A percentile compares a stretch with the other conserved stretches of the same genome.
phyloP scores from a whole-genome alignment of 2,888 invertebrate genomes.

The Syritta pipiens region DNA sequence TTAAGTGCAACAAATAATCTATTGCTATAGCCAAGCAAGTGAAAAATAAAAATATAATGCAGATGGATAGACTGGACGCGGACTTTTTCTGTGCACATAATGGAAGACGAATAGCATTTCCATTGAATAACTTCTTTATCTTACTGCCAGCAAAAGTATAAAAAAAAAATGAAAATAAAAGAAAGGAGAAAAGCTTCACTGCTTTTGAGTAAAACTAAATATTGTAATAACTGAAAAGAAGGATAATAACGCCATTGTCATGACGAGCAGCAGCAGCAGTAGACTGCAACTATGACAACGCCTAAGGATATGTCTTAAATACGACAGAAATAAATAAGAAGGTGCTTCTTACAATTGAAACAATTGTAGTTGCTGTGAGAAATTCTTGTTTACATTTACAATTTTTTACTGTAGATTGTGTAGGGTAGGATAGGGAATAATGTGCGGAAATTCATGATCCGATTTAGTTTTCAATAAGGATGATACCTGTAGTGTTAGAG shows the following conservation, averaged over 20 bases:
- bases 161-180: slow-evolving; percentile 3
- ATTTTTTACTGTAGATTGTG: neutral
- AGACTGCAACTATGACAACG: slow-evolving; percentile 37
- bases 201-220: slow-evolving; percentile 16
- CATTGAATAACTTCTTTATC: neutral
- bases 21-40: no score
- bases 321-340: slow-evolving; percentile 44
- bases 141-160: neutral
- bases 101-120: neutral
- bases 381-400: slow-evolving; percentile 8
- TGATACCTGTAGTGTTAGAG: slow-evolving; percentile 8
- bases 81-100: no score
- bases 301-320: slow-evolving; percentile 52
- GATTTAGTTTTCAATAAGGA: slow-evolving; percentile 18
- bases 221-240: slow-evolving; percentile 23
- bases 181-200: neutral
- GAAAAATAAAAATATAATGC: slow-evolving; percentile 4
- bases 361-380: slow-evolving; percentile 51
- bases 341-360: slow-evolving; percentile 59
- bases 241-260: slow-evolving; percentile 48
- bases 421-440: neutral
- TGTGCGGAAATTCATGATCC: slow-evolving; percentile 22
- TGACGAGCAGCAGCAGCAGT: slow-evolving; percentile 17
- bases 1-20: neutral
- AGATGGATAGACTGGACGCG: no score